A percentile compares a stretch with the other conserved stretches of the same genome.
Conservation (phyloP, 2,113 vertebrate species). For the Cathartes aura region DNA sequence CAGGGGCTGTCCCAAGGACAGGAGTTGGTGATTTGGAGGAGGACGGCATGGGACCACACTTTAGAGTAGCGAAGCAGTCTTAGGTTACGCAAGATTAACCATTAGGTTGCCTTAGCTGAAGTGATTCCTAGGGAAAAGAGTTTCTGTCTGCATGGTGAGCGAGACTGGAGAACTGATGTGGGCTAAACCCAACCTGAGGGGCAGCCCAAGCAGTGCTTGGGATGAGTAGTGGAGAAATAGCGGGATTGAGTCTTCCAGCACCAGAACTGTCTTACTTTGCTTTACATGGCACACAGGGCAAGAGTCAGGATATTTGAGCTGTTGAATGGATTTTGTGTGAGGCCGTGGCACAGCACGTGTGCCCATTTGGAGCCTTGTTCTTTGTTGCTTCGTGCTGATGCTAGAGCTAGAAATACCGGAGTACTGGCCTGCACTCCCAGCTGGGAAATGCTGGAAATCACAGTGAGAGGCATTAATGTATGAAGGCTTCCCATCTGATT, state of each 20-base stretch:
- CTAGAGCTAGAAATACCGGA: background rate
- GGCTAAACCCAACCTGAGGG: too few relatives aligned
- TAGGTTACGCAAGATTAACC: background rate
- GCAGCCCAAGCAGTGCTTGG: background rate
- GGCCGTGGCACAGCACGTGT: accelerated
- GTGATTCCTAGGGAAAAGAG: background rate
- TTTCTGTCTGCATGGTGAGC: background rate
- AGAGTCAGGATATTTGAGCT: background rate
- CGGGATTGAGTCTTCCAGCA: background rate
- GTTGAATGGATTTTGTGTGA: background rate
- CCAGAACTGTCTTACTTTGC: background rate
- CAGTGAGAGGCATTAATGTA: background rate
- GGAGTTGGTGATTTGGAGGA: background rate
- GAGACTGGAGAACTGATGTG: background rate
- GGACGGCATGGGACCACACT: accelerated
- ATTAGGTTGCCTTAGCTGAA: background rate
- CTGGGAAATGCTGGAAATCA: background rate
- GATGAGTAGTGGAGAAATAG: background rate
- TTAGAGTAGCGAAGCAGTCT: background rate
- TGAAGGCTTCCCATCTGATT: background rate
- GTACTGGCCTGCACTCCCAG: background rate
- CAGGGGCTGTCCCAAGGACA: background rate
- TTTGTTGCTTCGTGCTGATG: background rate
- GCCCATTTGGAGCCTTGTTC: background rate
- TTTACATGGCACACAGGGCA: background rate